These are phyloP conservation scores for Odiellus spinosus DNA, from an alignment of 2,888 invertebrate species.

Conservation along the genomic window DNA sequence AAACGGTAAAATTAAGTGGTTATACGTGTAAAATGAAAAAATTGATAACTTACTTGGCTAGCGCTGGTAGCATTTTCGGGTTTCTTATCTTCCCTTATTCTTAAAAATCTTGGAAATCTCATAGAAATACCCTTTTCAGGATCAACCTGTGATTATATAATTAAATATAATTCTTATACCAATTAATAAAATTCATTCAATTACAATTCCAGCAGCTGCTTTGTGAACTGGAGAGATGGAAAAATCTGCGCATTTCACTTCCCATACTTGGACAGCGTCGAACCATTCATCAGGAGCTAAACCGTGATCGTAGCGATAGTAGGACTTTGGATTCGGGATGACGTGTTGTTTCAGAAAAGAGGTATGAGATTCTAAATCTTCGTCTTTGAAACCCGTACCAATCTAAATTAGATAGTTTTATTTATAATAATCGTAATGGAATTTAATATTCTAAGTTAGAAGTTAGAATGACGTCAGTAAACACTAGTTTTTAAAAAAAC, in stretches of 20 bases:
- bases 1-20: neutral
- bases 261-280: slow-evolving; percentile 75
- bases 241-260: slow-evolving; percentile 91
- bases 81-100: slow-evolving; percentile 76
- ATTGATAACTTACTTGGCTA: slow-evolving; percentile 45
- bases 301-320: slow-evolving; percentile 58
- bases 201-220: slow-evolving; percentile 62
- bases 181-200: neutral
- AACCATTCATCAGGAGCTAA: slow-evolving; percentile 78
- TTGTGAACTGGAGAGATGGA: slow-evolving; percentile 86
- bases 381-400: slow-evolving; percentile 89
- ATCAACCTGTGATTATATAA: slow-evolving; percentile 44
- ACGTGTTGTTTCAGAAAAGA: slow-evolving; percentile 55
- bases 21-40: slow-evolving; percentile 7
- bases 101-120: slow-evolving; percentile 81
- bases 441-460: no score
- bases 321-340: slow-evolving; percentile 56
- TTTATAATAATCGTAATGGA: neutral
- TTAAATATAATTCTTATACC: neutral
- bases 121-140: slow-evolving; percentile 83
- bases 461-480: no score
- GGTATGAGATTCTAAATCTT: slow-evolving; percentile 59
- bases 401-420: slow-evolving; percentile 37
- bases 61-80: slow-evolving; percentile 84
- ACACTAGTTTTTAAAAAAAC: no score